Percentiles rank a stretch among this genome's conserved stretches.
phyloP scores from a whole-genome alignment of 1,140 invertebrate species.

The Thaumetopoea pityocampa region DNA sequence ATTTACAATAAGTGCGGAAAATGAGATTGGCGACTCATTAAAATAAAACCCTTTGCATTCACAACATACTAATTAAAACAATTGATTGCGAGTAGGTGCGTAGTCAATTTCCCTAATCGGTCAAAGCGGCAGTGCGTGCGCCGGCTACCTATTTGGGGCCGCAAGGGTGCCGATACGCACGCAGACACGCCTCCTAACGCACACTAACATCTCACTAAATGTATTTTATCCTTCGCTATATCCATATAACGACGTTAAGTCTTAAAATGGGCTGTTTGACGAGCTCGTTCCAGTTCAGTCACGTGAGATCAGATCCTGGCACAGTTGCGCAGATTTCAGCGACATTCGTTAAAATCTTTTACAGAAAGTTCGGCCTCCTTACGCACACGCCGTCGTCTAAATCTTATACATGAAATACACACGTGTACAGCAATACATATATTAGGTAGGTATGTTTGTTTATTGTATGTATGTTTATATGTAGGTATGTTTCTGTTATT shows the following conservation, averaged over 20 bases:
- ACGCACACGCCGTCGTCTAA: conserved; percentile 19
- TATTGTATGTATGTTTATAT: no score
- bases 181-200: conserved; percentile 45
- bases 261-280: no score
- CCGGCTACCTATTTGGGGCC: conserved; percentile 50
- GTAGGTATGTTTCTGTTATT: conserved; percentile 24
- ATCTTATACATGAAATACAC: conserved; percentile 11
- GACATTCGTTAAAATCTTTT: conserved; percentile 24
- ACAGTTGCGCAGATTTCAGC: conserved; percentile 7
- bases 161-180: conserved; percentile 41
- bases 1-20: conserved; percentile 10
- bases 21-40: conserved; percentile 20
- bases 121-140: conserved; percentile 23
- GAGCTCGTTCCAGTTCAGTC: not conserved
- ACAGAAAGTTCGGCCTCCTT: conserved; percentile 24
- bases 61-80: conserved; percentile 28
- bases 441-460: no score
- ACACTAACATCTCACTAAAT: conserved; percentile 10
- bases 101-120: conserved; percentile 39
- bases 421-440: conserved; percentile 7
- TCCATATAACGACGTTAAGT: no score
- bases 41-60: conserved; percentile 19
- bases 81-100: conserved; percentile 26
- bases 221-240: no score
- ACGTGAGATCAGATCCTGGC: not conserved